Evolutionary conservation across 1,140 invertebrate genomes (phyloP), one percentile per base, ranked within the genome.

Genomic region (Battus philenor): DNA sequence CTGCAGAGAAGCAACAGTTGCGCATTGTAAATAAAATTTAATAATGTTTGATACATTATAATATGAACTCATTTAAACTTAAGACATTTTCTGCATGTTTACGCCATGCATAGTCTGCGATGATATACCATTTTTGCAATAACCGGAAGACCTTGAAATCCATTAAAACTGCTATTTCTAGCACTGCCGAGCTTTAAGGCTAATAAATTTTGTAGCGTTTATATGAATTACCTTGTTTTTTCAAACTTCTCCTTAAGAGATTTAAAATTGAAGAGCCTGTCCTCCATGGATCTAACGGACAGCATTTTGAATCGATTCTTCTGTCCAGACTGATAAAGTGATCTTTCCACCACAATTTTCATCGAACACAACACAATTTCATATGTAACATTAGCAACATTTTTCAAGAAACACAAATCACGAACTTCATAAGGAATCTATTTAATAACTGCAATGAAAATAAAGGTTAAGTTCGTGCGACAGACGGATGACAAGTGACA

Each of bases 181-280:
- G n/a, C n/a, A n/a, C n/a, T n/a, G n/a, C n/a, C n/a, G n/a, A n/a
- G n/a, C n/a, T n/a, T n/a, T n/a, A n/a, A n/a, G n/a, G n/a, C n/a
- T n/a, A n/a, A n/a, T n/a, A n/a, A n/a, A 6, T 32, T 16, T 8
- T 34, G 4, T 17, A 36, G 0, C 7, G 10, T 17, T 1, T 17
- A 12, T 36, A 39, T n/a, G 5, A 44, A 57, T 68, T 79, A 83
- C 75, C 77, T 83, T 20, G 64, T 51, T 41, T 71, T 49, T 45
- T 83, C 79, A 53, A 83, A 83, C 45, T 71, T 72, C 44, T 81
- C 79, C 50, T 74, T 83, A 1, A 83, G 45, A 44, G 65, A 78
- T 46, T 79, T 79, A 50, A 83, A 83, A 50, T 65, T 78, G 47
- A 57, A 83, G 12, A 81, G 63, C 44, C 79, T 67, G 8, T 76